A percentile compares a stretch with the other conserved stretches of the same genome.
Conservation (phyloP, 2,797 vertebrate genomes). For the Propithecus perrieri region DNA sequence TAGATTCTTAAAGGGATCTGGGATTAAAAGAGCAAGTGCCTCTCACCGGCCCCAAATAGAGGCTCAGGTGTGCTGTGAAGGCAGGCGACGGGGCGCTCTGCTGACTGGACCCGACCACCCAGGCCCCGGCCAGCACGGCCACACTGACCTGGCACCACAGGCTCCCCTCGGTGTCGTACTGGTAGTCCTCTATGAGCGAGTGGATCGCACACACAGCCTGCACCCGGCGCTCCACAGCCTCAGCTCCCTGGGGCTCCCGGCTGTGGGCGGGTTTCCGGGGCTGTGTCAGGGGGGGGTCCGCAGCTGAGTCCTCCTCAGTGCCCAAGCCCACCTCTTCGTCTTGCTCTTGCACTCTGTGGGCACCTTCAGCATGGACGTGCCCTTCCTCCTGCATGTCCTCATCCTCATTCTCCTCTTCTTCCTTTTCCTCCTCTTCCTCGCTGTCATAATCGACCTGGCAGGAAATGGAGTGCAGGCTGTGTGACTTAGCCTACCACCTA, state of each 20-base stretch:
- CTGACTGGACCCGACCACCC: too few species aligned
- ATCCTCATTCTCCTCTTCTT: slow-evolving; percentile 54
- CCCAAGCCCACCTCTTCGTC: slow-evolving; percentile 54
- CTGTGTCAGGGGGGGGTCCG: neutral
- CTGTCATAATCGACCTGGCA: slow-evolving; percentile 96
- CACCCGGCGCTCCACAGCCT: slow-evolving; percentile 82
- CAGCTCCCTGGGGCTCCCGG: neutral
- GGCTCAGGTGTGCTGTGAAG: neutral
- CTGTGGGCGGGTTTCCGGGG: neutral
- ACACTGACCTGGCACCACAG: slow-evolving; percentile 95
- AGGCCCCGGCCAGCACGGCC: accelerated
- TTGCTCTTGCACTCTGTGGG: neutral
- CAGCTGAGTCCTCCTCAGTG: slow-evolving; percentile 44
- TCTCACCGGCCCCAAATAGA: neutral
- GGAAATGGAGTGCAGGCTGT: neutral
- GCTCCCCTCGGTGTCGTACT: slow-evolving; percentile 87
- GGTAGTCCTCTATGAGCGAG: slow-evolving; percentile 88
- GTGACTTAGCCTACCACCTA: neutral
- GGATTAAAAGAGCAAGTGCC: neutral
- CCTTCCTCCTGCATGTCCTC: slow-evolving; percentile 80
- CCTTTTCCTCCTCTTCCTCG: slow-evolving; percentile 87
- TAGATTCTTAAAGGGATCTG: neutral
- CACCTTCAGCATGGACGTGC: accelerated
- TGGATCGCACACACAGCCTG: slow-evolving; percentile 87
- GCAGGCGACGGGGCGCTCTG: accelerated